These are phyloP conservation scores for Orgyia antiqua DNA, from an alignment of 2,888 invertebrate species.

Conservation along the genomic window DNA sequence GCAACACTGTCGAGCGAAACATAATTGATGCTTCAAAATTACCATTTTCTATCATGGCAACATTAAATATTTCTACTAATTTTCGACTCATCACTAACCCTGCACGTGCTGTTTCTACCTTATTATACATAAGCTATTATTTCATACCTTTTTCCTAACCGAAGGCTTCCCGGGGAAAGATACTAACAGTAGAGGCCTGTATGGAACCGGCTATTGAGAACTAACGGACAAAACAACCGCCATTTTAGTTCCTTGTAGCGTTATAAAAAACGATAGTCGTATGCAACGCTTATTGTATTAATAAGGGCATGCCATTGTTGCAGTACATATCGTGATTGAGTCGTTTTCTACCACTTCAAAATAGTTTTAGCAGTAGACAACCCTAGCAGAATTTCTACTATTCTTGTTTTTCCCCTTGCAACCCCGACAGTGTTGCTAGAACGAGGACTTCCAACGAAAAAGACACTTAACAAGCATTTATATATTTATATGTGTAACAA, in stretches of 20 bases:
- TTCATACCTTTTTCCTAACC: slow-evolving; percentile 49
- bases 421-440: slow-evolving; percentile 58
- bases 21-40: slow-evolving; percentile 33
- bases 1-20: slow-evolving; percentile 55
- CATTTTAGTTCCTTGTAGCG: slow-evolving; percentile 55
- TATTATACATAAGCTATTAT: slow-evolving; percentile 59
- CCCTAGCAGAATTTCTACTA: slow-evolving; percentile 37
- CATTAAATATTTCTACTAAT: slow-evolving; percentile 46
- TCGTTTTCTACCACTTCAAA: slow-evolving; percentile 39
- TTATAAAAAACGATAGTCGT: slow-evolving; percentile 57
- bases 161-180: slow-evolving; percentile 44
- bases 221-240: slow-evolving; percentile 25
- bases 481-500: slow-evolving; percentile 43
- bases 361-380: slow-evolving; percentile 28
- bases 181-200: slow-evolving; percentile 39
- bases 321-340: slow-evolving; percentile 76
- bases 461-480: slow-evolving; percentile 74
- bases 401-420: slow-evolving; percentile 39
- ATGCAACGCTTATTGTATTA: slow-evolving; percentile 78
- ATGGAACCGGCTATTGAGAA: slow-evolving; percentile 37
- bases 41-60: slow-evolving; percentile 22
- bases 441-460: slow-evolving; percentile 59
- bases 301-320: slow-evolving; percentile 74
- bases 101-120: slow-evolving; percentile 44
- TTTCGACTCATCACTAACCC: slow-evolving; percentile 76